Conservation (phyloP, 2,797 vertebrate genomes). For the Hemitrygon akajei region DNA sequence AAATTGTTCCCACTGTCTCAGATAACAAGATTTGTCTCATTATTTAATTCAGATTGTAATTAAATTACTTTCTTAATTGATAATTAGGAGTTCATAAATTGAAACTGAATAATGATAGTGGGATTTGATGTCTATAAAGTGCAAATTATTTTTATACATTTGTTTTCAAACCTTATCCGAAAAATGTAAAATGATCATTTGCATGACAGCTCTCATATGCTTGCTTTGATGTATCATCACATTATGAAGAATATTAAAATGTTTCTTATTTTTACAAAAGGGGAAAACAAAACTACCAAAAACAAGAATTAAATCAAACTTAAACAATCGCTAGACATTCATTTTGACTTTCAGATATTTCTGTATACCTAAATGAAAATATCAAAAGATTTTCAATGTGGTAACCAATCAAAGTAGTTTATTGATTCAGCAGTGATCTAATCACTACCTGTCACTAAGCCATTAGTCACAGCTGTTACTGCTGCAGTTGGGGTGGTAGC, state of each 20-base stretch:
- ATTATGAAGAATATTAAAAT: background rate
- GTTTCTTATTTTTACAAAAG: background rate
- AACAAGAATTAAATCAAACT: too few relatives aligned
- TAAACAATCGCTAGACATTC: background rate
- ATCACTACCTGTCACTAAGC: conserved; percentile 27
- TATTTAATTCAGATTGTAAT: background rate
- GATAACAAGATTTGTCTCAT: background rate
- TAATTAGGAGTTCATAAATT: background rate
- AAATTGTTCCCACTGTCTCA: background rate
- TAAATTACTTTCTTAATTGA: conserved; percentile 6
- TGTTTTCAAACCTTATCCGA: background rate
- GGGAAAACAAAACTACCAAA: background rate
- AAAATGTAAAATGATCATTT: background rate
- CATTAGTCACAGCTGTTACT: conserved; percentile 25
- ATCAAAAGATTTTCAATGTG: conserved; percentile 28
- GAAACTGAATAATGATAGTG: background rate
- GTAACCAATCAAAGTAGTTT: conserved; percentile 27
- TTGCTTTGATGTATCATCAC: background rate
- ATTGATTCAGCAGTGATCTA: conserved; percentile 32
- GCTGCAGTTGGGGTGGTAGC: background rate
- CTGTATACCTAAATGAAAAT: conserved; percentile 9
- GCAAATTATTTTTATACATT: background rate
- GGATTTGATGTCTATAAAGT: background rate
- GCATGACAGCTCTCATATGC: background rate
- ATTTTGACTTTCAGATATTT: too few relatives aligned